Evolutionary conservation across 1,140 invertebrate species (phyloP).

Genomic region (Ostrea denselamellosa): DNA sequence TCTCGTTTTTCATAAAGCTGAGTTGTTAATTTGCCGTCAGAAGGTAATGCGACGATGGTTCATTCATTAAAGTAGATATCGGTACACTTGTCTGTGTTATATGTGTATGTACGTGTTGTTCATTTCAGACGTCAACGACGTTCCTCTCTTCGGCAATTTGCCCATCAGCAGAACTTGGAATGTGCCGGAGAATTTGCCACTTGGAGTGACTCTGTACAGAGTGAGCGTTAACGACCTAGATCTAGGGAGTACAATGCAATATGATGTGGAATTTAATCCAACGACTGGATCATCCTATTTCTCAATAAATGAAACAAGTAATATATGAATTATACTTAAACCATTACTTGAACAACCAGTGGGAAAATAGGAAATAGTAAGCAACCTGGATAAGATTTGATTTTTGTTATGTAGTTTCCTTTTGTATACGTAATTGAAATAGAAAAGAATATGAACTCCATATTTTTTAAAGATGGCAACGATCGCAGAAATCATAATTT

Average conservation of each 20-base stretch:
- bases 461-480: too few species aligned
- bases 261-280: not conserved
- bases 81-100: not conserved
- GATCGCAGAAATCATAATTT: too few species aligned
- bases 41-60: too few species aligned
- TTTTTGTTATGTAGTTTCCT: too few species aligned
- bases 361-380: too few species aligned
- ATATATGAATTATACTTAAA: not conserved
- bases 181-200: not conserved
- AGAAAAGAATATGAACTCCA: too few species aligned
- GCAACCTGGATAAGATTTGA: too few species aligned
- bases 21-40: too few species aligned
- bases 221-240: not conserved
- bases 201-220: not conserved
- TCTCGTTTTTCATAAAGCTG: too few species aligned
- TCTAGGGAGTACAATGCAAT: not conserved
- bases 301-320: not conserved
- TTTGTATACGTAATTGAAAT: too few species aligned
- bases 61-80: too few species aligned
- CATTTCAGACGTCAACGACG: not conserved
- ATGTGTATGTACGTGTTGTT: not conserved
- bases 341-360: not conserved
- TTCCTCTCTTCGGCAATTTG: not conserved
- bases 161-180: not conserved
- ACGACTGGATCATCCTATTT: not conserved